Base-by-base conservation (phyloP, 2,888 invertebrate genomes). In the Calameuta pallipes region DNA sequence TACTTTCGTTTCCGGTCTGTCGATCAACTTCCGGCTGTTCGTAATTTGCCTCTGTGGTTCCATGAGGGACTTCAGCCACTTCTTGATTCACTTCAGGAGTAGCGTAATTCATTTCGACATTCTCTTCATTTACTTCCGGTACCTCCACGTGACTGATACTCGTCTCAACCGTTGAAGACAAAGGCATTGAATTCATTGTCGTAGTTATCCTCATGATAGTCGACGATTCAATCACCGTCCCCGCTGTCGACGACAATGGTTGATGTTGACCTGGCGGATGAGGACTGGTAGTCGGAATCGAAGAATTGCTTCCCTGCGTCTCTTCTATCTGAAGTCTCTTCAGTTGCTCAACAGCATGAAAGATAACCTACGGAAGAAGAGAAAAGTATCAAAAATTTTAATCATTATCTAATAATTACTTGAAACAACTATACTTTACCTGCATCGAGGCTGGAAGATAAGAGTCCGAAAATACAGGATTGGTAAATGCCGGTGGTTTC, bases 391-490 rank as follows among this genome's bases (percentile, higher is more conserved):
- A 0, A 1, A 30, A 31, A 71, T 4, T 33, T 13, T 9, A 15
- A 71, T 31, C 0, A 11, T 12, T 30, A 34, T 34, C 13, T 15
- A 9, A 31, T 15, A 9, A 31, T 13, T 0, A 12, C 4, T 12
- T 2, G 3, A 71, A 23, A 23, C 23, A 56, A 9, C 23, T 33
- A 9, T 31, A 23, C 9, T 71, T 12, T 73, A 95, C 93, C 88
- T 95, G 95, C 95, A 95, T 95, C 0, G 94, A 93, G 0, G 95
- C 95, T 1, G 95, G 95, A 0, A 95, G 92, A 89, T 94, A 95
- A 3, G 95, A 94, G 83, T 94, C 93, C 0, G 93, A 93, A 31
- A 94, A 92, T 76, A 93, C 89, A 3, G 94, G 93, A 56, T 83
- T 87, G 34, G 89, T 80, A 79, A 87, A 90, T 73, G 88, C 86